Evolutionary conservation across 2,888 invertebrate species (phyloP).

Genomic region (Lysandra bellargus): DNA sequence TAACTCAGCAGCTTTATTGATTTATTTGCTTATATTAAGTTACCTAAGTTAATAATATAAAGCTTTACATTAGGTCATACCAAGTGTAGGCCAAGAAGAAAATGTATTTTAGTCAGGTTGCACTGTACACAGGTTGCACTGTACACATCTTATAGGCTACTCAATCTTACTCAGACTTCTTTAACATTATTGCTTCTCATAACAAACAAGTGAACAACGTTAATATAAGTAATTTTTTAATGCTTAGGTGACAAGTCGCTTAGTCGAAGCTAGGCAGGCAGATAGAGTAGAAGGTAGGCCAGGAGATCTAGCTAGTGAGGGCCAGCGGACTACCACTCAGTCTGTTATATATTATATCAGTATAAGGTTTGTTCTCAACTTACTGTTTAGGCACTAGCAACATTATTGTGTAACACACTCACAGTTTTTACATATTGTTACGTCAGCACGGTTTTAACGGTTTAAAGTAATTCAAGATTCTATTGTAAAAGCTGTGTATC

Average conservation of each 20-base stretch:
- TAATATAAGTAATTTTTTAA: slow-evolving; percentile 58
- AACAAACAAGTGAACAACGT: slow-evolving; percentile 15
- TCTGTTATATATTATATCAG: slow-evolving; percentile 52
- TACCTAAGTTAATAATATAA: not conserved
- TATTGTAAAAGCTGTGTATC: slow-evolving; percentile 67
- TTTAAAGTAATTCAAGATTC: slow-evolving; percentile 38
- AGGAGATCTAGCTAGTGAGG: slow-evolving; percentile 70
- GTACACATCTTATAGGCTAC: not conserved
- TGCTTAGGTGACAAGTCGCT: slow-evolving; percentile 77
- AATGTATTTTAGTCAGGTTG: slow-evolving; percentile 1
- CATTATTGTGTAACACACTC: slow-evolving; percentile 55
- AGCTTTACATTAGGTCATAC: not conserved
- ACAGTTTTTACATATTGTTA: slow-evolving; percentile 71
- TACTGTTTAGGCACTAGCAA: slow-evolving; percentile 66
- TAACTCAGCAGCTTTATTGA: no score
- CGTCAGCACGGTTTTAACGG: slow-evolving; percentile 46
- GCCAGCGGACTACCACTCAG: slow-evolving; percentile 68
- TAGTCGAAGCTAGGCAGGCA: slow-evolving; percentile 78
- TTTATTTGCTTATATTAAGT: no score
- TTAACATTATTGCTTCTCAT: slow-evolving; percentile 24
- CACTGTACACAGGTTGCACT: not conserved
- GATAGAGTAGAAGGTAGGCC: slow-evolving; percentile 71
- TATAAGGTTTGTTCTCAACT: slow-evolving; percentile 67
- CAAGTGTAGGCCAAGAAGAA: not conserved
- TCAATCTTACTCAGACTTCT: not conserved